These are phyloP conservation scores for Propithecus coquereli DNA, from an alignment of 2,113 vertebrate genomes.

Conservation along the genomic window DNA sequence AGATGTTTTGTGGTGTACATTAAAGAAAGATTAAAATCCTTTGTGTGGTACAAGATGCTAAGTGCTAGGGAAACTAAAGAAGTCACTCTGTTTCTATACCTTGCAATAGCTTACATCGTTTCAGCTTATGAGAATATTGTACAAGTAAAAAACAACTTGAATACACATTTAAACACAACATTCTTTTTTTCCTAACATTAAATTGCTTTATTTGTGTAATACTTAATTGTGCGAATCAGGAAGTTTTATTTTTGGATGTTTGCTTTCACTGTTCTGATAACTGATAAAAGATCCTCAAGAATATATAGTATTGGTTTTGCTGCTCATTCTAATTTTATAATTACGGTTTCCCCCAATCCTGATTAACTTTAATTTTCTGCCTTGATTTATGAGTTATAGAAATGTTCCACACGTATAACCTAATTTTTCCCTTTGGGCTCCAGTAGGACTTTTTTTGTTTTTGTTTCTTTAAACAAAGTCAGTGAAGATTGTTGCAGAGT, in stretches of 20 bases:
- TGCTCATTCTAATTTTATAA: conserved; percentile 10
- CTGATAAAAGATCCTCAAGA: neutral
- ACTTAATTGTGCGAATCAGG: neutral
- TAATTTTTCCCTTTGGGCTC: neutral
- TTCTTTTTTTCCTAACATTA: neutral
- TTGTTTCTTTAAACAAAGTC: neutral
- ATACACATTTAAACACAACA: neutral
- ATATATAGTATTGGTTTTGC: neutral
- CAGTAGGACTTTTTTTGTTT: neutral
- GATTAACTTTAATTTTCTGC: conserved; percentile 36
- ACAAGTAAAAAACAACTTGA: conserved; percentile 11
- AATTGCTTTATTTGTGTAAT: neutral
- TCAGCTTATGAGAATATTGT: conserved; percentile 9
- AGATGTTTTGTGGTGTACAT: neutral
- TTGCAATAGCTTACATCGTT: conserved; percentile 6
- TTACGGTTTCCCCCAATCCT: neutral
- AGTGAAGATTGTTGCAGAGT: neutral
- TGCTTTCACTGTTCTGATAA: neutral
- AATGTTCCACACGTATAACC: neutral
- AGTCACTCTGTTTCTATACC: neutral
- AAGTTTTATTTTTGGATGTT: conserved; percentile 34
- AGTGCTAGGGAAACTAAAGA: neutral
- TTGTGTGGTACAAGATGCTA: neutral
- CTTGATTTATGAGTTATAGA: conserved; percentile 29
- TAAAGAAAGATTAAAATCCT: neutral